Base-by-base conservation (phyloP, 2,888 invertebrate genomes). In the Gymnosoma rotundatum region DNA sequence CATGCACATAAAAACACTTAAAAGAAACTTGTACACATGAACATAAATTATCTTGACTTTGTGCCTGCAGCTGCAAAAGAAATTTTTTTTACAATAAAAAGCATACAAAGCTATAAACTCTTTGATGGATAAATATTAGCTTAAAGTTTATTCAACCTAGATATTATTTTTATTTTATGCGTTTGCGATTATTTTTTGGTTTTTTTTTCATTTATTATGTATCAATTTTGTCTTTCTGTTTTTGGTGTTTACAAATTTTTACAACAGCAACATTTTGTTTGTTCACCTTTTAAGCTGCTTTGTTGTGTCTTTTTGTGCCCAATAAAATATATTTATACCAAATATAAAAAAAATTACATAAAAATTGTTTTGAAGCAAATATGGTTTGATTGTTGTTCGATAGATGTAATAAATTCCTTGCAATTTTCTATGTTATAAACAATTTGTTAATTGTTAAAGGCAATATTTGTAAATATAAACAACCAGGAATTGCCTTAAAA, bases 11-110 rank as follows among this genome's bases (percentile, higher is more conserved):
- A 25, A 69, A 25, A 56, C 14, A 56, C 25, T 58, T 38, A 38
- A 38, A 18, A 21, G 16, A 38, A 20, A 48, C 21, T 64, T 25
- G 18, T 58, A 25, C 67, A 20, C 38, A 32, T 32, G 32, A 32
- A 32, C 18, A 52, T 21, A 56, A 42, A 63, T 66, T 80, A 45
- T 83, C 74, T 78, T 74, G 73, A 70, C 58, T 78, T 78, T 78
- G 67, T 74, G 74, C 78, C 70, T 74, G 74, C 78, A 83, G 83
- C 78, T 83, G 83, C 78, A 83, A 70, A 74, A 74, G 61, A 50
- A 54, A 42, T 10, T 64, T 18, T n/a, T 60, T 50, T 42, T 63
- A 52, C 52, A 58, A 50, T 18, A 73, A 73, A 66, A 21, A 54
- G 52, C 61, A 56, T 12, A 70, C 16, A 72, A 74, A 73, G 56